phyloP scores from a whole-genome alignment of 2,888 invertebrate species.

The Hydriomena furcata region DNA sequence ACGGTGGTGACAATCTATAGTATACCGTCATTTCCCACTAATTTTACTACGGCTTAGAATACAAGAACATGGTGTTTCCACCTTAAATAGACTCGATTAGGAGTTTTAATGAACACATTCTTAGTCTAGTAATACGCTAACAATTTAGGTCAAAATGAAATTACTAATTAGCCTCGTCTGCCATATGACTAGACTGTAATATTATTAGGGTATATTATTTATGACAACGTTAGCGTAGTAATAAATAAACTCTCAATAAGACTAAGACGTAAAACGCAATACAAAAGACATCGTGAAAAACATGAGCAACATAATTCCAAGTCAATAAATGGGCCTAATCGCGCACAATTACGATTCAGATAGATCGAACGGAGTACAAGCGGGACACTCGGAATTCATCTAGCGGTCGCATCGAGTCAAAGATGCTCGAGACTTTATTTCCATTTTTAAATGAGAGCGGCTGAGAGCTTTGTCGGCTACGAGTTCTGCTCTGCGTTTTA shows the following conservation, averaged over 20 bases:
- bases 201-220: too few species aligned
- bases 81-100: too few species aligned
- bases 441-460: constrained; percentile 84
- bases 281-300: constrained; percentile 6
- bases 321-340: constrained; percentile 20
- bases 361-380: constrained; percentile 61
- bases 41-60: too few species aligned
- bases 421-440: constrained; percentile 82
- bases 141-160: too few species aligned
- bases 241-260: too few species aligned
- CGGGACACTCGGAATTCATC: constrained; percentile 77
- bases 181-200: too few species aligned
- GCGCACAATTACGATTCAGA: constrained; percentile 37
- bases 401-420: constrained; percentile 76
- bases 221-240: too few species aligned
- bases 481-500: constrained; percentile 83
- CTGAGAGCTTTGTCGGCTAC: constrained; percentile 82
- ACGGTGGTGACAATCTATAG: not conserved
- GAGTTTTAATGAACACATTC: too few species aligned
- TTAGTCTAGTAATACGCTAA: too few species aligned
- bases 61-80: too few species aligned
- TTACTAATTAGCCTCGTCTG: too few species aligned
- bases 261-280: too few species aligned
- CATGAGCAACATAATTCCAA: constrained; percentile 16
- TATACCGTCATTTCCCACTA: not conserved